Conservation (phyloP, 2,113 vertebrate genomes). For the Pangasianodon gigas region DNA sequence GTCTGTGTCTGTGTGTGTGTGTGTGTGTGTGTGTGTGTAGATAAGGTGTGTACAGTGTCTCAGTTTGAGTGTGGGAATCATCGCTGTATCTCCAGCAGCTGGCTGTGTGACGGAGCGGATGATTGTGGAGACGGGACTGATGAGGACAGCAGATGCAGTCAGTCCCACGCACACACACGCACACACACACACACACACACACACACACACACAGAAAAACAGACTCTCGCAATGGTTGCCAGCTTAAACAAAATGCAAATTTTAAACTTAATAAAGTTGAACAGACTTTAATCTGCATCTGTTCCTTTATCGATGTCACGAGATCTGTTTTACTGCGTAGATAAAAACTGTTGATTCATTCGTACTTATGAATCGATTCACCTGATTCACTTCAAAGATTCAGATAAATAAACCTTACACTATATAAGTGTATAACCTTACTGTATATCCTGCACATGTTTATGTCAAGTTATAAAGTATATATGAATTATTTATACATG, state of each 20-base stretch:
- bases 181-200: no score
- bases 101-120: constrained; percentile 91
- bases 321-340: neutral
- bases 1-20: constrained; percentile 68
- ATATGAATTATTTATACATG: neutral
- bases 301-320: neutral
- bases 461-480: neutral
- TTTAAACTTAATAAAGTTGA: neutral
- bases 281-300: neutral
- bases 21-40: constrained; percentile 63
- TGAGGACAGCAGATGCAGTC: constrained; percentile 87
- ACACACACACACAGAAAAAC: neutral
- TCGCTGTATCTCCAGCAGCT: constrained; percentile 90
- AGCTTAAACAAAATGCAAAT: neutral
- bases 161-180: constrained; percentile 60
- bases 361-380: neutral
- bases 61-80: constrained; percentile 95
- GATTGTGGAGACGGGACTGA: constrained; percentile 91
- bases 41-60: constrained; percentile 87
- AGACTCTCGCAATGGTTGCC: neutral
- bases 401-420: neutral
- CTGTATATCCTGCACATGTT: neutral
- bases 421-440: neutral
- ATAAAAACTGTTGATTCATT: neutral
- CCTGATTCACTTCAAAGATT: neutral